Percentiles rank a stretch among this genome's conserved stretches.
These are phyloP conservation scores for Drosophila antonietae DNA, from an alignment of 2,888 invertebrate species.

Conservation along the genomic window DNA sequence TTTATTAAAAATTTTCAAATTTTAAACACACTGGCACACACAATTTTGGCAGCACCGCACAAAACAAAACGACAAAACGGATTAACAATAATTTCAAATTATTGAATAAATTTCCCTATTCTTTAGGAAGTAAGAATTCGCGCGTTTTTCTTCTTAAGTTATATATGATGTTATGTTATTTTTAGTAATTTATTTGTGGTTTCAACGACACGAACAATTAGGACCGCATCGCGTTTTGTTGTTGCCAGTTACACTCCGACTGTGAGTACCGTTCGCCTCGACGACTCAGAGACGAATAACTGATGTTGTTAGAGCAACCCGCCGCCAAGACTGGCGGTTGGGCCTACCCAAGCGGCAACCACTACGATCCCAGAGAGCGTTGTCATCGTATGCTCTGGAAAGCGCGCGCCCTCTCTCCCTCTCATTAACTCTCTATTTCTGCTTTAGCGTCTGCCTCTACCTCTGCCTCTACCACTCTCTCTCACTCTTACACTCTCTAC, in stretches of 20 bases:
- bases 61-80: slow-evolving; percentile 49
- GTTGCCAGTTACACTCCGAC: slow-evolving; percentile 54
- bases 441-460: background rate
- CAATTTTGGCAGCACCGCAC: slow-evolving; percentile 50
- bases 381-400: slow-evolving; percentile 43
- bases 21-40: slow-evolving; percentile 32
- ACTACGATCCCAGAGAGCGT: slow-evolving; percentile 16
- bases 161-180: slow-evolving; percentile 34
- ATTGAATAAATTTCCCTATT: slow-evolving; percentile 19
- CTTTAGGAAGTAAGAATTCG: slow-evolving; percentile 27
- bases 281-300: slow-evolving; percentile 73
- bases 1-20: slow-evolving; percentile 33
- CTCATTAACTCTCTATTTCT: slow-evolving; percentile 6
- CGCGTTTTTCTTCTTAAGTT: slow-evolving; percentile 34
- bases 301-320: slow-evolving; percentile 56
- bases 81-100: slow-evolving; percentile 35
- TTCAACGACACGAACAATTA: slow-evolving; percentile 60
- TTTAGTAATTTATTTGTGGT: slow-evolving; percentile 39
- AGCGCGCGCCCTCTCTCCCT: slow-evolving; percentile 30
- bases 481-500: background rate
- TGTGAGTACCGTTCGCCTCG: slow-evolving; percentile 68
- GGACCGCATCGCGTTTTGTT: slow-evolving; percentile 71
- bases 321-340: slow-evolving; percentile 66
- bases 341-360: slow-evolving; percentile 11
- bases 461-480: slow-evolving; percentile 1